Evolutionary conservation across 2,797 vertebrate species (phyloP), one percentile per base, ranked within the genome.

Genomic region (Siniperca scherzeri): DNA sequence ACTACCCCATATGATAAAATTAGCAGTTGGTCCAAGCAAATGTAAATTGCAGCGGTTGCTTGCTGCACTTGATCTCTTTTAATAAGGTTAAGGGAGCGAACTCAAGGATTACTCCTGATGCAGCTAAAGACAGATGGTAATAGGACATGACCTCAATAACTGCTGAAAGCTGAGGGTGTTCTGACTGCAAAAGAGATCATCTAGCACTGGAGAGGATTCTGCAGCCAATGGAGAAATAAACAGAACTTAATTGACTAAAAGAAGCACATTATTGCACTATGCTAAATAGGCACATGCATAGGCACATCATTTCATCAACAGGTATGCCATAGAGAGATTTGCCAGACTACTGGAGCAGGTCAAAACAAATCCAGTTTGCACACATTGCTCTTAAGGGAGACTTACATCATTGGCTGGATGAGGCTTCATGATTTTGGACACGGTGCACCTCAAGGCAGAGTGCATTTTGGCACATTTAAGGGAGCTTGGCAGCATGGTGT

Each of bases 51-150:
- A 83, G 66, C 9, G 42, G 67, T 84, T 84, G 80, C 78, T 83
- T 56, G 53, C 78, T 69, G 79, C 74, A 78, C 85, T 92, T 89
- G 87, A 86, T 93, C 86, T 81, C 80, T 88, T 88, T 79, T 81
- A 87, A 91, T 89, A 81, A 88, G 89, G 91, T 93, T 90, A 90
- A 90, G 76, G 78, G 78, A 89, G 82, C 10, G 2, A 70, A 84
- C 85, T 86, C 46, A 25, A 79, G 89, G 87, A 88, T 88, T 87
- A 74, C 85, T 86, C 90, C 80, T 65, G 82, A 80, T 89, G 88
- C 90, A 83, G 87, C 88, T 80, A 52, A 87, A 93, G 91, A 92
- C 92, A 94, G 93, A 94, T 95, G 93, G 93, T 87, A 84, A 89
- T 76, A 91, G 85, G 90, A 93, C 92, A 85, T 78, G 87, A 93